A percentile compares a stretch with the other conserved stretches of the same genome.
Conservation (phyloP, 1,140 invertebrate species). For the silkworm (Bombyx mori) region DNA sequence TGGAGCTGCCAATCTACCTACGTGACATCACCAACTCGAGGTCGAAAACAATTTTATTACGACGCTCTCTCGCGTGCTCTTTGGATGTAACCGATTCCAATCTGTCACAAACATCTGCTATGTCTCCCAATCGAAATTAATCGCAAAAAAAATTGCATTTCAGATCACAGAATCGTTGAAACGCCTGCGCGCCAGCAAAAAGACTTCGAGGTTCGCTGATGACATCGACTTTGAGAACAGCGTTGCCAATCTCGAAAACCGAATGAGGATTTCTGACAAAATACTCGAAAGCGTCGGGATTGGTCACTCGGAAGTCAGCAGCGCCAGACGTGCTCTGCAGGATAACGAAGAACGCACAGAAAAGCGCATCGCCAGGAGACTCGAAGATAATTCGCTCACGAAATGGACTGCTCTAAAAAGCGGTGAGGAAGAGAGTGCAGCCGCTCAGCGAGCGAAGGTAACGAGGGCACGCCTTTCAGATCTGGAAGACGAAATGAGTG, state of each 20-base stretch:
- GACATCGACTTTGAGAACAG: slow-evolving; percentile 73
- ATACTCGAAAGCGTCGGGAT: slow-evolving; percentile 73
- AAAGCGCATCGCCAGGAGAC: slow-evolving; percentile 60
- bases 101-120: too few relatives aligned
- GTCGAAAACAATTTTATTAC: too few relatives aligned
- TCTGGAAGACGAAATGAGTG: slow-evolving; percentile 75
- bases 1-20: too few relatives aligned
- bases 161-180: slow-evolving; percentile 65
- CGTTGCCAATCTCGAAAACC: slow-evolving; percentile 68
- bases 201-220: slow-evolving; percentile 66
- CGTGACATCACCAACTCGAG: too few relatives aligned
- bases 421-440: slow-evolving; percentile 48
- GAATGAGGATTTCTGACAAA: slow-evolving; percentile 73
- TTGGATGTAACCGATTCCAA: too few relatives aligned
- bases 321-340: slow-evolving; percentile 53
- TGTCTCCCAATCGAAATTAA: too few relatives aligned
- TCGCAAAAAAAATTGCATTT: slow-evolving; percentile 14
- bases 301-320: slow-evolving; percentile 47
- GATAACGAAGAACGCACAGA: slow-evolving; percentile 68
- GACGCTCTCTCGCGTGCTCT: too few relatives aligned
- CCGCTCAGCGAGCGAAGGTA: slow-evolving; percentile 48
- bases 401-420: slow-evolving; percentile 71
- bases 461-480: slow-evolving; percentile 72
- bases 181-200: slow-evolving; percentile 71
- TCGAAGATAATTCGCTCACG: slow-evolving; percentile 60